Base-by-base conservation (phyloP, 2,888 invertebrate genomes). In the Epirrhoe tristata region DNA sequence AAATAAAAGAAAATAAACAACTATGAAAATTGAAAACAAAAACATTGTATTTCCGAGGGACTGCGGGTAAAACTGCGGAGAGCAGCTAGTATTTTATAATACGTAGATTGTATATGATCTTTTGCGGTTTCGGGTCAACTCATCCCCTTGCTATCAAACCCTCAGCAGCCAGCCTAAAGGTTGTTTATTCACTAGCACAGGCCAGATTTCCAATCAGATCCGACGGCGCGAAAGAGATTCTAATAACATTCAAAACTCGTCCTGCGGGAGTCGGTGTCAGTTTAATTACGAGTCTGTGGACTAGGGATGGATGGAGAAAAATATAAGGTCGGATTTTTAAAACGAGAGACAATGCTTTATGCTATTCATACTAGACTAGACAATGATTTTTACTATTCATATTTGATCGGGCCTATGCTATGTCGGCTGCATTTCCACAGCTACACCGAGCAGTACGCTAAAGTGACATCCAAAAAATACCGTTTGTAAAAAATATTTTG, bases 221-320 rank as follows among this genome's bases (percentile, higher is more conserved):
- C 87, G 87, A 82, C 88, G 87, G 84, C 79, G 88, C 87, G 90
- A 89, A 91, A 91, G 90, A 89, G 89, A 90, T 91, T 91, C 91
- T 92, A 93, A 93, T 92, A 92, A 91, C 90, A 92, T 92, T 91
- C 91, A 93, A 91, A 92, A 91, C 90, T 88, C 88, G 88, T 92
- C 89, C 88, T 88, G 76, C 84, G 79, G 80, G 90, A 89, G 85
- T 82, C 85, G 85, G 88, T 89, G 91, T 90, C 91, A 88, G 90
- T 90, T 92, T 93, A 93, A 93, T 93, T 93, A 93, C 91, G 83
- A 81, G 81, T 74, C 79, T 71, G 74, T 78, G 85, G 80, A 83
- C 83, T 65, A 63, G 67, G 32, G 59, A 52, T 34, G 63, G 0
- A 14, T n/a, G 5, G 32, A 58, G 14, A 52, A 52, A 48, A 7